Conservation (phyloP, 1,140 invertebrate genomes). For the Drosophila ironensis region DNA sequence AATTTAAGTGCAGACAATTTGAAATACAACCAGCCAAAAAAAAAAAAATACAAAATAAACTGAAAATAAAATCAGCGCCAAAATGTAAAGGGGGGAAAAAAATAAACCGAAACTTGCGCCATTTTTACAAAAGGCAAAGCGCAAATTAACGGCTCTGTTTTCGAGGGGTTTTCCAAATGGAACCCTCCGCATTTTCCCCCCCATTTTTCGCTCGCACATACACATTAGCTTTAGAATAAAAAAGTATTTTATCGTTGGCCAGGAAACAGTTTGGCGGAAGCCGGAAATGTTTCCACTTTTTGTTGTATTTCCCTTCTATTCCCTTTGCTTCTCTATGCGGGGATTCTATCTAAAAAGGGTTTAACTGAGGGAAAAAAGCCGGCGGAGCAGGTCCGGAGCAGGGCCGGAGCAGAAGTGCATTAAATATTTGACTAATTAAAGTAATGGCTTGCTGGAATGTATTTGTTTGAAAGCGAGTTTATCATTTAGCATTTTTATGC, state of each 20-base stretch:
- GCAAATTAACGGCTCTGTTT: slow-evolving; percentile 69
- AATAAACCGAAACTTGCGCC: slow-evolving; percentile 43
- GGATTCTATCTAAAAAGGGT: slow-evolving; percentile 33
- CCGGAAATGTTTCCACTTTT: slow-evolving; percentile 74
- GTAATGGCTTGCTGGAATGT: slow-evolving; percentile 66
- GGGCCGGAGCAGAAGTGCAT: slow-evolving; percentile 45
- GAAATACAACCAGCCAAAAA: slow-evolving; percentile 36
- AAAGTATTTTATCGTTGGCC: slow-evolving; percentile 80
- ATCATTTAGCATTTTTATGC: slow-evolving; percentile 19
- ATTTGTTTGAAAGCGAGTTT: slow-evolving; percentile 38
- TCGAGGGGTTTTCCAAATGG: slow-evolving; percentile 34
- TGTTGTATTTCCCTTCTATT: slow-evolving; percentile 38
- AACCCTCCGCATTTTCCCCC: slow-evolving; percentile 7
- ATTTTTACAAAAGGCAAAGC: slow-evolving; percentile 69
- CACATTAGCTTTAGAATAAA: slow-evolving; percentile 72
- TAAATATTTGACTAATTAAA: slow-evolving; percentile 78
- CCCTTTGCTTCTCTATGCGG: background rate
- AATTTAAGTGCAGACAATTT: slow-evolving; percentile 80
- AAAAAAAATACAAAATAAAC: slow-evolving; percentile 1
- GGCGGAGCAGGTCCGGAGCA: too few species aligned
- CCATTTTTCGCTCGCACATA: background rate
- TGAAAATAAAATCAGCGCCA: slow-evolving; percentile 22
- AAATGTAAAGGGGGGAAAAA: slow-evolving; percentile 19
- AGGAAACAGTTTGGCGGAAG: slow-evolving; percentile 78
- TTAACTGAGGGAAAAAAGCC: background rate